phyloP scores from a whole-genome alignment of 2,113 vertebrate genomes.

The Baryphthengus martii region DNA sequence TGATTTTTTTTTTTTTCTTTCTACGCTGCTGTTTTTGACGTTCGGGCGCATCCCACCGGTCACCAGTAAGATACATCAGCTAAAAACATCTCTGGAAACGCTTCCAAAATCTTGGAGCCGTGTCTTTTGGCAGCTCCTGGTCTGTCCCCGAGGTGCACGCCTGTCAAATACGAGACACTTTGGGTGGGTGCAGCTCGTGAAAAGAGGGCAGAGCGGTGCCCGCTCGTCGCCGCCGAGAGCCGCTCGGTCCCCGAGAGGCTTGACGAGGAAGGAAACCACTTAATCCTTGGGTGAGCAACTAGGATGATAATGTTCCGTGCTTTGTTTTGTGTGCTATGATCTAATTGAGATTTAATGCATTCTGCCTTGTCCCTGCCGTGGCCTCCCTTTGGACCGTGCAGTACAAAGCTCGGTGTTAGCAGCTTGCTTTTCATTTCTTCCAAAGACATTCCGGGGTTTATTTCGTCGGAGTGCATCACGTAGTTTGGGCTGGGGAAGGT shows the following conservation, averaged over 20 bases:
- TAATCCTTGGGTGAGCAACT: constrained; percentile 68
- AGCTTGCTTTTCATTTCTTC: background rate
- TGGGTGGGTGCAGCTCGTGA: background rate
- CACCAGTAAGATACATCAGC: background rate
- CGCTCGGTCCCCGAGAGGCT: fast-evolving
- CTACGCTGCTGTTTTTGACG: background rate
- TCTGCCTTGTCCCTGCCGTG: constrained; percentile 65
- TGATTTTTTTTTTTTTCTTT: background rate
- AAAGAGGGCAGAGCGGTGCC: background rate
- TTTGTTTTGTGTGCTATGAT: constrained; percentile 70
- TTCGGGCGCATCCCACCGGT: background rate
- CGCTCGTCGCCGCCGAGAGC: background rate
- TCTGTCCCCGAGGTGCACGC: background rate
- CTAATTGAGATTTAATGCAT: constrained; percentile 81
- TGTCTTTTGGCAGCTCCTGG: background rate
- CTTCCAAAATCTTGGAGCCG: background rate
- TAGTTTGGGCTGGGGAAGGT: background rate
- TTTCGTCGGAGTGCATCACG: background rate
- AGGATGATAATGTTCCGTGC: background rate
- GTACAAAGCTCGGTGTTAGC: background rate
- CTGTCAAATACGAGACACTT: background rate
- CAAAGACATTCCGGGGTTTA: background rate
- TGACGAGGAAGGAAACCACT: background rate
- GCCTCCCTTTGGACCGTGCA: constrained; percentile 16
- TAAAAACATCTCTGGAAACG: background rate